A percentile compares a stretch with the other conserved stretches of the same genome.
phyloP scores from a whole-genome alignment of 2,888 invertebrate species.

The Abrostola triplasia region DNA sequence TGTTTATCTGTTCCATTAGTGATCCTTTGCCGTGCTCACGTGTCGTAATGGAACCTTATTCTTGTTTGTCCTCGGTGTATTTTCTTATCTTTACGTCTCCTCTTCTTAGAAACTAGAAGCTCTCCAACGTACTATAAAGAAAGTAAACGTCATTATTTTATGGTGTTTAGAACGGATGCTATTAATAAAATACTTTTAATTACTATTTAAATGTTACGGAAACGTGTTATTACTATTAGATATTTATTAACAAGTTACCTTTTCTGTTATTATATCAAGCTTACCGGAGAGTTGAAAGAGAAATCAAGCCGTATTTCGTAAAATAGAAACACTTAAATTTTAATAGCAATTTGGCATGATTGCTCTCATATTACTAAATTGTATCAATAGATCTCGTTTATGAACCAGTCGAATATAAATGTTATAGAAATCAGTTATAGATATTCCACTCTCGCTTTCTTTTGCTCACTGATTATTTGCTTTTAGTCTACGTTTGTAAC shows the following conservation, averaged over 20 bases:
- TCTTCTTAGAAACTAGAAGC: conserved; percentile 26
- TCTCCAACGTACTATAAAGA: conserved; percentile 26
- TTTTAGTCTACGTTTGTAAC: conserved; percentile 18
- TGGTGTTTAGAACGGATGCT: conserved; percentile 25
- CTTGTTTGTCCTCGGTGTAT: conserved; percentile 44
- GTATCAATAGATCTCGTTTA: conserved; percentile 19
- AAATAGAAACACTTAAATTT: conserved; percentile 38
- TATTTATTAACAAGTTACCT: conserved; percentile 27
- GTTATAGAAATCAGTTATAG: conserved; percentile 22
- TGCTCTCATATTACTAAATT: conserved; percentile 40
- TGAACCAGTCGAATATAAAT: conserved; percentile 24
- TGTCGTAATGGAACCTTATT: conserved; percentile 46
- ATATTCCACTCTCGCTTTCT: conserved; percentile 33
- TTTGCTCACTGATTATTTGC: conserved; percentile 25
- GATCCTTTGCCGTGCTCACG: conserved; percentile 32
- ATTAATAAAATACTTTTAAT: conserved; percentile 26
- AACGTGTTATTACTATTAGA: conserved; percentile 3
- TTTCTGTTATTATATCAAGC: conserved; percentile 20
- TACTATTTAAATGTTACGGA: conserved; percentile 20
- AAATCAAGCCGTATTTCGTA: conserved; percentile 43
- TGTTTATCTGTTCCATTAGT: conserved; percentile 59
- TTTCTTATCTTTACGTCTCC: conserved; percentile 32
- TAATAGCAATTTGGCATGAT: conserved; percentile 51
- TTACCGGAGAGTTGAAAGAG: conserved; percentile 34
- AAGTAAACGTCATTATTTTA: conserved; percentile 32